Evolutionary conservation across 2,113 vertebrate species (phyloP), one percentile per base, ranked within the genome.

Genomic region (Heloderma charlesbogerti): DNA sequence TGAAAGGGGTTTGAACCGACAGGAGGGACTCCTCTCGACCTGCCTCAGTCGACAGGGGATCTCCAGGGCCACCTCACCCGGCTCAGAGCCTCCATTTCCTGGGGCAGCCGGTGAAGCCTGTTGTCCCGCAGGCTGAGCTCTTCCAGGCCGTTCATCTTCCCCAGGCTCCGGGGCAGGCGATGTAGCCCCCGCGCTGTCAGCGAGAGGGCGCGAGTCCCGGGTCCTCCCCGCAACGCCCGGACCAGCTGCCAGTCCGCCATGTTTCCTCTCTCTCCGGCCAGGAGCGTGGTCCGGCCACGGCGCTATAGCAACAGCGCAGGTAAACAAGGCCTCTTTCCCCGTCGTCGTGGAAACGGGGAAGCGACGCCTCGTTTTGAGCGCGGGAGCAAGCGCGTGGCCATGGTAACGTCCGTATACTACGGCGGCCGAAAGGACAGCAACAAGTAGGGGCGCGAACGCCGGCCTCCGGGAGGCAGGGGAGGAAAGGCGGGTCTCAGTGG

Each of bases 61-160:
- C 54, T 5, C 3, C 34, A 16, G 54, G 40, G n/a, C 51, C n/a
- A 10, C 37, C 96, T 95, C 92, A 97, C 97, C 57, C 95, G 92
- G 66, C 77, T 54, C 9, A 98, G 93, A 6, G 86, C 86, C 79
- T 88, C 84, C 77, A 98, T 75, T 71, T 96, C 97, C 0, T 29
- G 48, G 0, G 97, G 97, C 66, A 98, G 94, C 54, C 57, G 66
- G 37, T 60, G 84, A 80, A 98, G 94, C 16, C 20, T 82, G 92
- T 97, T 97, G 88, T 96, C 96, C 85, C 96, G 97, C 88, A 98
- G 48, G 88, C 91, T 93, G 6, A 98, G 94, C 4, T 80, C 48
- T 0, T 88, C 89, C 87, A 98, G 92, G 29, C 86, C 89, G 29
- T 88, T 91, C 37, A 98, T 66, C 34, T 48, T 91, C 43, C 81